Percentiles rank a stretch among this genome's conserved stretches.
These are phyloP conservation scores for Sesia apiformis DNA, from an alignment of 2,888 invertebrate species.

Conservation along the genomic window DNA sequence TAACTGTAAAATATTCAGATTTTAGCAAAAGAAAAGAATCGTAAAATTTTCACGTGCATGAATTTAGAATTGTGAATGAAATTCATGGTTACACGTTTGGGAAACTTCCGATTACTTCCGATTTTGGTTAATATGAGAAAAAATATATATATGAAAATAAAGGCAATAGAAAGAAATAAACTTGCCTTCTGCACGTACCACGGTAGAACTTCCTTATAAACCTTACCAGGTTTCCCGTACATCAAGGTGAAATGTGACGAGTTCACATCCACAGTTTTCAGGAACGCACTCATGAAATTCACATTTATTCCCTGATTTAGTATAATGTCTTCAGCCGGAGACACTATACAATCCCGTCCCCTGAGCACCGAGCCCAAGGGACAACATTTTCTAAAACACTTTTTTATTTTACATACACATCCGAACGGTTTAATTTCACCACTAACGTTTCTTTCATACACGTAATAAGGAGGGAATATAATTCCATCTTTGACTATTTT, in stretches of 20 bases:
- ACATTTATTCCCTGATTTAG: slow-evolving; percentile 25
- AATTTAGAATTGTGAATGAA: too few species aligned
- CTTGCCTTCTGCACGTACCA: slow-evolving; percentile 51
- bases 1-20: too few species aligned
- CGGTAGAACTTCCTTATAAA: slow-evolving; percentile 24
- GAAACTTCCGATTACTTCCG: too few species aligned
- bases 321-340: slow-evolving; percentile 22
- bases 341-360: slow-evolving; percentile 19
- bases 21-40: too few species aligned
- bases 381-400: slow-evolving; percentile 56
- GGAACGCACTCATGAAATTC: slow-evolving; percentile 19
- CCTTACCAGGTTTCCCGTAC: slow-evolving; percentile 23
- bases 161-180: neutral
- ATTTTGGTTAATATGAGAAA: too few species aligned
- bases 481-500: slow-evolving; percentile 25
- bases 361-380: slow-evolving; percentile 8
- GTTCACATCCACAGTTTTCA: slow-evolving; percentile 20
- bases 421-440: slow-evolving; percentile 35
- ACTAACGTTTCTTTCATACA: slow-evolving; percentile 30
- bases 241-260: slow-evolving; percentile 24
- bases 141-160: too few species aligned
- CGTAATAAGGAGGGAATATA: slow-evolving; percentile 27
- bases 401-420: slow-evolving; percentile 37
- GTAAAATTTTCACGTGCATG: too few species aligned
- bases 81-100: too few species aligned